These are phyloP conservation scores for Atherinosoma microstoma DNA, from an alignment of 2,797 vertebrate genomes.

Conservation along the genomic window DNA sequence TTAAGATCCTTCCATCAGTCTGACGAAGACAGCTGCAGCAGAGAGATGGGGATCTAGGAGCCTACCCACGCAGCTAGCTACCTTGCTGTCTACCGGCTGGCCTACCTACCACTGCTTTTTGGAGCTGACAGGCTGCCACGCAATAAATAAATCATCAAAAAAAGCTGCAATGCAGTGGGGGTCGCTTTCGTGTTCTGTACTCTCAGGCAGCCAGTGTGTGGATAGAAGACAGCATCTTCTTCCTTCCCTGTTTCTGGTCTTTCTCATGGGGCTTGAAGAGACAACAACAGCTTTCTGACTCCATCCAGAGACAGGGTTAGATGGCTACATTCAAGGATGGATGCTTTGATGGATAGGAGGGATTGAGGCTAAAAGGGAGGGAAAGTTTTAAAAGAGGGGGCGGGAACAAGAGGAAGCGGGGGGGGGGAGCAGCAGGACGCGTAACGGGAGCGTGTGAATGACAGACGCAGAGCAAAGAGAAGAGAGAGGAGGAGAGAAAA, in stretches of 20 bases:
- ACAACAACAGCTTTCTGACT: slow-evolving; percentile 56
- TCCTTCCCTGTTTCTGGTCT: slow-evolving; percentile 54
- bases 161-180: slow-evolving; percentile 82
- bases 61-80: slow-evolving; percentile 67
- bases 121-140: slow-evolving; percentile 78
- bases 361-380: slow-evolving; percentile 68
- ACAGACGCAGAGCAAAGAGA: slow-evolving; percentile 70
- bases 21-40: slow-evolving; percentile 63
- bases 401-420: slow-evolving; percentile 68
- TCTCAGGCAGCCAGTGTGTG: slow-evolving; percentile 67
- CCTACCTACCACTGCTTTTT: slow-evolving; percentile 73
- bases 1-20: slow-evolving; percentile 57
- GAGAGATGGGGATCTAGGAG: slow-evolving; percentile 65
- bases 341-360: slow-evolving; percentile 72
- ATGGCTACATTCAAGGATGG: slow-evolving; percentile 62
- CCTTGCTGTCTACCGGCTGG: slow-evolving; percentile 65
- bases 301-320: slow-evolving; percentile 50
- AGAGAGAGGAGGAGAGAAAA: slow-evolving; percentile 59
- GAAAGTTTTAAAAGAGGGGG: slow-evolving; percentile 75
- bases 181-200: slow-evolving; percentile 65
- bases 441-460: slow-evolving; percentile 73
- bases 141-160: slow-evolving; percentile 83
- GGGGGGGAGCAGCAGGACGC: slow-evolving; percentile 53
- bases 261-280: slow-evolving; percentile 57
- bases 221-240: slow-evolving; percentile 69